These are phyloP conservation scores for Coenonympha arcania DNA, from an alignment of 2,888 invertebrate species.

Conservation along the genomic window DNA sequence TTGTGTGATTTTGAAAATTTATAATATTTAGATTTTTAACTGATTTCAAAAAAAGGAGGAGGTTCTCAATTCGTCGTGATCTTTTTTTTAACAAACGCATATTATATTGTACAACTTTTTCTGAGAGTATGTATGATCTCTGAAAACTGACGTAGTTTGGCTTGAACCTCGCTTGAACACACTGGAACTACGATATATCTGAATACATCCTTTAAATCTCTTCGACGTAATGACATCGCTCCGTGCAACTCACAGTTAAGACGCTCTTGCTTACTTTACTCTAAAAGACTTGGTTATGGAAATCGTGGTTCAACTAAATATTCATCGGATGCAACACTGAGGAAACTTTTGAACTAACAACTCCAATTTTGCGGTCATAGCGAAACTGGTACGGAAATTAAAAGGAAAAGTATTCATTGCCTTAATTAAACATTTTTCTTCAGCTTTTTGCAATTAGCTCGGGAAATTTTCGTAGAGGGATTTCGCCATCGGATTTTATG, in stretches of 20 bases:
- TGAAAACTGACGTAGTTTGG: too few relatives aligned
- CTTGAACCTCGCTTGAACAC: too few relatives aligned
- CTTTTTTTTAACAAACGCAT: too few relatives aligned
- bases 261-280: constrained; percentile 7
- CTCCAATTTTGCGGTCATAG: constrained; percentile 13
- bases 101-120: too few relatives aligned
- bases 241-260: too few relatives aligned
- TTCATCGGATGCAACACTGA: constrained; percentile 10
- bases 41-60: too few relatives aligned
- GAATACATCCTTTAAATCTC: too few relatives aligned
- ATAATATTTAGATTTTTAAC: too few relatives aligned
- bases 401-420: constrained; percentile 8
- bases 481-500: constrained; percentile 6
- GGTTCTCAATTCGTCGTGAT: too few relatives aligned
- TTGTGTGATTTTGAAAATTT: too few relatives aligned
- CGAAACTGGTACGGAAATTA: constrained; percentile 3
- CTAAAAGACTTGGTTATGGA: constrained; percentile 11
- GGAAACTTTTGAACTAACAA: constrained; percentile 12
- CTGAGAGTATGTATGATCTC: too few relatives aligned
- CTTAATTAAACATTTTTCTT: constrained; percentile 12
- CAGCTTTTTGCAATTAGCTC: constrained; percentile 8
- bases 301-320: constrained; percentile 9
- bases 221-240: constrained; percentile 7
- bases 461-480: neutral
- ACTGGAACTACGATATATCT: too few relatives aligned